Evolutionary conservation across 2,797 vertebrate species (phyloP).

Genomic region (Siniperca undulata): DNA sequence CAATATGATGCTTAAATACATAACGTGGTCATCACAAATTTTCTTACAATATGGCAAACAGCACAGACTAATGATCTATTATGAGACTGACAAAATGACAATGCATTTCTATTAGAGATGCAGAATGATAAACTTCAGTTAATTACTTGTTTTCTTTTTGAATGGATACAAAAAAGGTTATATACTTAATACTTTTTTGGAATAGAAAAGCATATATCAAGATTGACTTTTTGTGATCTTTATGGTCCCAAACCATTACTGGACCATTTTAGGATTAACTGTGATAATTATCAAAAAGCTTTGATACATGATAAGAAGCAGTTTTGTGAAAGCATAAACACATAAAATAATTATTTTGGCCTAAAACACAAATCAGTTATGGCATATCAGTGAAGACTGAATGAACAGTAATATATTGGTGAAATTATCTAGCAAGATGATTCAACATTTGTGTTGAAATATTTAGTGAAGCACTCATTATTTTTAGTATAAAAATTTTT

Average conservation of each 20-base stretch:
- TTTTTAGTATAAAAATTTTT: background rate
- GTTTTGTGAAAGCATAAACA: background rate
- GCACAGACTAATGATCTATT: background rate
- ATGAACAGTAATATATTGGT: background rate
- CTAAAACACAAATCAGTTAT: constrained; percentile 13
- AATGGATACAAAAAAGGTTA: background rate
- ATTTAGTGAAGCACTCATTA: constrained; percentile 17
- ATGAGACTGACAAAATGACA: background rate
- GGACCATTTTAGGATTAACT: background rate
- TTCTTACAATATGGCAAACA: background rate
- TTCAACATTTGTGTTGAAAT: constrained; percentile 6
- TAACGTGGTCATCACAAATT: background rate
- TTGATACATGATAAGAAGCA: background rate
- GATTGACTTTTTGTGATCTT: background rate
- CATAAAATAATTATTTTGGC: background rate
- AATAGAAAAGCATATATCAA: background rate
- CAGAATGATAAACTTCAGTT: background rate
- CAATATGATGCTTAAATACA: background rate
- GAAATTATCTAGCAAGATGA: background rate
- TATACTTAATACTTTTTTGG: background rate
- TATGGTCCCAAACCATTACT: constrained; percentile 1
- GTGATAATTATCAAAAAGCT: background rate
- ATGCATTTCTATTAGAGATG: background rate
- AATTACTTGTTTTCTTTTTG: background rate
- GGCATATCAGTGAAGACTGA: background rate